phyloP scores from a whole-genome alignment of 1,140 invertebrate genomes.

The Danaus plexippus region DNA sequence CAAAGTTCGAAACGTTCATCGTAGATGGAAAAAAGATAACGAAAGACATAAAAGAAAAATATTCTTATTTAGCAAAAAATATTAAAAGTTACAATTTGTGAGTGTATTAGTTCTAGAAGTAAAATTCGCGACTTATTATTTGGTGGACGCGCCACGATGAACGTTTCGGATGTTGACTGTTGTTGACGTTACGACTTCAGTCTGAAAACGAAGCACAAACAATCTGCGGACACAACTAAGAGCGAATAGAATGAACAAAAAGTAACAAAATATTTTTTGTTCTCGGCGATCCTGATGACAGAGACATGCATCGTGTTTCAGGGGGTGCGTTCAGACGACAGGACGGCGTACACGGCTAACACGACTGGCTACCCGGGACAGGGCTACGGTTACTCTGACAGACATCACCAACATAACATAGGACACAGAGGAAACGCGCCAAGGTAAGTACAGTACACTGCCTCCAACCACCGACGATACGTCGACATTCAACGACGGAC shows the following conservation, averaged over 20 bases:
- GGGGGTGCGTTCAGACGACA: slow-evolving; percentile 54
- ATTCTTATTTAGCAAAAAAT: slow-evolving; percentile 7
- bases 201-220: slow-evolving; percentile 37
- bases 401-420: slow-evolving; percentile 62
- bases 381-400: slow-evolving; percentile 26
- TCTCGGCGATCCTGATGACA: slow-evolving; percentile 20
- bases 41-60: slow-evolving; percentile 12
- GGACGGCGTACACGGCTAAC: slow-evolving; percentile 65
- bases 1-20: slow-evolving; percentile 36
- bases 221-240: slow-evolving; percentile 25
- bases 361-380: slow-evolving; percentile 55
- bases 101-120: not conserved
- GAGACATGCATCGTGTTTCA: slow-evolving; percentile 57
- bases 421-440: slow-evolving; percentile 62
- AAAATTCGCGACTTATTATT: slow-evolving; percentile 14
- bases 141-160: slow-evolving; percentile 27
- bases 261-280: slow-evolving; percentile 7
- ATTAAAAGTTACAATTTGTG: slow-evolving; percentile 5
- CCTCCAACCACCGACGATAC: too few relatives aligned
- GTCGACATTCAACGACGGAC: too few relatives aligned
- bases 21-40: slow-evolving; percentile 19
- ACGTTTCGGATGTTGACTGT: slow-evolving; percentile 43
- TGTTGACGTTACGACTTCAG: slow-evolving; percentile 41
- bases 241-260: slow-evolving; percentile 4
- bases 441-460: slow-evolving; percentile 44